Base-by-base conservation (phyloP, 1,140 invertebrate species). In the Aphidius ervi region DNA sequence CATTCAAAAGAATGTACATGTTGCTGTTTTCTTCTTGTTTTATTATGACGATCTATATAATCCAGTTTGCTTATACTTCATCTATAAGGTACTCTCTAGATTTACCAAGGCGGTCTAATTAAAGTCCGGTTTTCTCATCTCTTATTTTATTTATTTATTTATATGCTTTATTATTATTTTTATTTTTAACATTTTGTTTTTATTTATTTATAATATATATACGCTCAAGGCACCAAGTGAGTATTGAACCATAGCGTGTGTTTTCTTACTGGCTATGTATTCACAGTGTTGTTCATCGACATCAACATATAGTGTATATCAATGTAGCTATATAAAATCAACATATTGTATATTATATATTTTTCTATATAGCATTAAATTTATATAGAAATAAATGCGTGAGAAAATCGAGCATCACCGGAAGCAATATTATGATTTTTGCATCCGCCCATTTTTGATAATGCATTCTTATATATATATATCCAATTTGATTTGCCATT, bases 331-430 rank as follows among this genome's bases (percentile, higher is more conserved):
- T 31, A 39, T 37, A 39, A 42, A 52, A 54, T 57, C 56, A 47
- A 46, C 46, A 46, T 56, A 56, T 46, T 46, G 16, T 16, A 16
- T 16, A 16, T 16, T 16, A 16, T 16, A 16, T 23, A 37, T 16
- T 16, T 46, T 23, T n/a, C 20, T 23, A 7, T 31, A 9, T 20
- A n/a, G 16, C 4, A 43, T 5, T 16, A 16, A 46, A 16, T 10
- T 9, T 31, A 40, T 20, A 16, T 10, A 45, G 0, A 52, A 43
- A 16, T 43, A 40, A 4, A 41, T 37, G 42, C 59, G 59, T 60
- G 59, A 45, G 59, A 60, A 60, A 60, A 52, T 16, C 47, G 7
- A 46, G 58, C 20, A 46, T 42, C 52, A 60, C 59, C 50, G 59
- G 59, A 60, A 60, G 45, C n/a, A 16, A 47, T 40, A 31, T 42